Base-by-base conservation (phyloP, 2,888 invertebrate genomes). In the Incurvaria masculella region DNA sequence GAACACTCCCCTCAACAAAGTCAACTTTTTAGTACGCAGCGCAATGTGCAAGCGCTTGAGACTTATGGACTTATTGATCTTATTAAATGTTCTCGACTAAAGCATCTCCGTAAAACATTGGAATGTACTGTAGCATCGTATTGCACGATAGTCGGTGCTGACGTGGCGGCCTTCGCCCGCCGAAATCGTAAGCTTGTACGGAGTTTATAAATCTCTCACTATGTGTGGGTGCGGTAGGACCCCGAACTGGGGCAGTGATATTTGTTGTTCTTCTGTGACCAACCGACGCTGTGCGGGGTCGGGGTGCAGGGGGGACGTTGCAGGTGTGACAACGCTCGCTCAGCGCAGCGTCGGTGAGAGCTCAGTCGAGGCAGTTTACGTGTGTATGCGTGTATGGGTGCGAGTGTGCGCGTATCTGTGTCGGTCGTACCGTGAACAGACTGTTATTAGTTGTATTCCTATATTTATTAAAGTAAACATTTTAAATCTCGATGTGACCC, bases 391-490 rank as follows among this genome's bases (percentile, higher is more conserved):
- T 33, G 33, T 14, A n/a, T 33, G n/a, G n/a, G 33, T 33, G 40
- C 19, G 43, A 44, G 47, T 49, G 40, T 50, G 55, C 50, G 54
- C 53, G 56, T 52, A 53, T 50, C 53, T 50, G 52, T 53, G 57
- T 59, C 56, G 61, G 58, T 51, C 54, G 57, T 60, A 68, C 68
- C 69, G 66, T 62, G 59, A 55, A 62, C 68, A 68, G 68, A 71
- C 68, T 72, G 72, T 69, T 14, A 33, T 64, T 72, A 70, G 66
- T 65, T 64, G 63, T 70, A 69, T 68, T 65, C 66, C 64, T 68
- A 63, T 65, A 64, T 68, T 68, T 69, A 68, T 66, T 67, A 59
- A 56, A n/a, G n/a, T n/a, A n/a, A 57, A 57, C 56, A 54, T 59
- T 61, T 33, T 8, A 33, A 53, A 57, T 61, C 57, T 62, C 57